Evolutionary conservation across 2,113 vertebrate genomes (phyloP), one percentile per base, ranked within the genome.

Genomic region (Oreotragus oreotragus): DNA sequence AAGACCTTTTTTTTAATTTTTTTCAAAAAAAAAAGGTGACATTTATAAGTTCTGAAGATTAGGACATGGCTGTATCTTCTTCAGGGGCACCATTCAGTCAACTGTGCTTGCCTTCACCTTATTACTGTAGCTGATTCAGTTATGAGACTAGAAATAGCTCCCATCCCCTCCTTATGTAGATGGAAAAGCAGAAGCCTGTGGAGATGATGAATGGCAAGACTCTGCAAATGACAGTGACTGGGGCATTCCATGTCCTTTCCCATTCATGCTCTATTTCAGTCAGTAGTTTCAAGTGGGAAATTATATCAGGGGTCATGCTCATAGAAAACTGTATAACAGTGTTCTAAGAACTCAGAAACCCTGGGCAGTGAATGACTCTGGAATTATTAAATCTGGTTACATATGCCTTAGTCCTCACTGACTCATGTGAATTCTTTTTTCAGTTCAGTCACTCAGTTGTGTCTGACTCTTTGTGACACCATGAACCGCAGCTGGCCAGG

Each of bases 401-500:
- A 30, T 9, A 17, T 30, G 13, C 57, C 60, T 39, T 28, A 64
- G 8, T 30, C 21, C 58, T 81, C 6, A 77, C 23, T 64, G n/a
- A 58, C 81, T 30, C 28, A 60, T 45, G 9, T n/a, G 33, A 94
- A 62, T 66, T 94, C 30, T 62, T 62, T 80, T 89, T 84, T 49
- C 64, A 85, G 8, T 79, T 89, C 17, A 36, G 64, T 66, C 0
- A 0, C 33, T 66, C 33, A 66, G 64, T 66, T 4, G 0, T 36
- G 64, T 36, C 33, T 0, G 1, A 36, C 17, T 66, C 64, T 66
- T 66, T 66, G 17, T 0, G 0, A 66, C 64, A 33, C 17, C 33
- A 21, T 66, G 64, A 66, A 66, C 64, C 2, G 0, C 17, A 66
- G 64, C 64, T 0, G 0, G 16, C 64, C 64, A 19, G 17, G 64